Percentiles rank a stretch among this genome's conserved stretches.
phyloP scores from a whole-genome alignment of 2,113 vertebrate species.

The Ictalurus punctatus region DNA sequence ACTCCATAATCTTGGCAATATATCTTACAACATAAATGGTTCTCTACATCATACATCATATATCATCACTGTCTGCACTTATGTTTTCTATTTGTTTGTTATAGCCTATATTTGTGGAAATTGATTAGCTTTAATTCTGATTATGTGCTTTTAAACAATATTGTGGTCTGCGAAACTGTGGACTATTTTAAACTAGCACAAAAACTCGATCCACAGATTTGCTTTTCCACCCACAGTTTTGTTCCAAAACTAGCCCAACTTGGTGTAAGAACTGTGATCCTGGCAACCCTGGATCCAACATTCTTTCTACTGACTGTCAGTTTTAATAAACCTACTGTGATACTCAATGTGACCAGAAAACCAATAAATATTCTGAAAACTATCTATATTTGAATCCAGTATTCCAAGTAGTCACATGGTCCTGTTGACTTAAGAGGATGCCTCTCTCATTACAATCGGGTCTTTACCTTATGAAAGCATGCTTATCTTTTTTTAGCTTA shows the following conservation, averaged over 20 bases:
- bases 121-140: not conserved
- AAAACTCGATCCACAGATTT: not conserved
- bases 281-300: not conserved
- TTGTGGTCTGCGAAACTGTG: not conserved
- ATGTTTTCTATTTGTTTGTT: not conserved
- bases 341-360: not conserved
- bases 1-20: not conserved
- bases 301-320: not conserved
- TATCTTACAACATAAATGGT: not conserved
- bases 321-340: not conserved
- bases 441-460: not conserved
- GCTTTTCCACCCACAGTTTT: not conserved
- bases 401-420: not conserved
- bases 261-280: not conserved
- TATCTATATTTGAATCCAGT: not conserved
- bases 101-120: not conserved
- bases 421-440: not conserved
- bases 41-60: not conserved
- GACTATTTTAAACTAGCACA: not conserved
- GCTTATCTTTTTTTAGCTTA: constrained; percentile 37
- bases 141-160: not conserved
- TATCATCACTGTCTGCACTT: not conserved
- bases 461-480: constrained; percentile 26
- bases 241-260: not conserved
- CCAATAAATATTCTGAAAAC: not conserved